phyloP scores from a whole-genome alignment of 2,888 invertebrate species.

The Andrena camellia region DNA sequence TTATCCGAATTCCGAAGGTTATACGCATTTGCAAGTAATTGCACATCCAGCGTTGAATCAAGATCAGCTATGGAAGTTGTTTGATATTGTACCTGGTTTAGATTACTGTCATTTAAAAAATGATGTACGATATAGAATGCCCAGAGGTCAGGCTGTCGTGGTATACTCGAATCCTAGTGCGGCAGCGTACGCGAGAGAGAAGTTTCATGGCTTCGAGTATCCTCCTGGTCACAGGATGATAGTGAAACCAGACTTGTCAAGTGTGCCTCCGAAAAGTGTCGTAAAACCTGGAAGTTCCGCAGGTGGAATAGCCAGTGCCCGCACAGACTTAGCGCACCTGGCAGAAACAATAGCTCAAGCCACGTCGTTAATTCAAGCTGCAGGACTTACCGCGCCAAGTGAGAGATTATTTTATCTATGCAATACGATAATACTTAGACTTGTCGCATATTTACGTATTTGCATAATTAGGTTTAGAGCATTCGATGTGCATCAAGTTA shows the following conservation, averaged over 20 bases:
- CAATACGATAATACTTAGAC: conserved; percentile 6
- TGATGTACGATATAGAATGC: conserved; percentile 86
- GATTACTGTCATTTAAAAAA: conserved; percentile 88
- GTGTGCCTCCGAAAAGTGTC: conserved; percentile 77
- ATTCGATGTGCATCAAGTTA: conserved; percentile 86
- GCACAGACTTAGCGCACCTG: conserved; percentile 89
- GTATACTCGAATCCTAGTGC: conserved; percentile 90
- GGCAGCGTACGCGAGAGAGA: conserved; percentile 92
- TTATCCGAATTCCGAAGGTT: conserved; percentile 85
- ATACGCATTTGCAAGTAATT: conserved; percentile 90
- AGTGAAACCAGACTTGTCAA: conserved; percentile 88
- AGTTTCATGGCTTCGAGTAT: conserved; percentile 96
- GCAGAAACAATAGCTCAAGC: conserved; percentile 93
- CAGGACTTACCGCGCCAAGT: conserved; percentile 85
- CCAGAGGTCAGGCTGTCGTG: conserved; percentile 88
- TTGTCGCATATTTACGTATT: conserved; percentile 23
- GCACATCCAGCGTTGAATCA: conserved; percentile 90
- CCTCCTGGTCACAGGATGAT: conserved; percentile 94
- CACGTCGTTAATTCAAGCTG: conserved; percentile 90
- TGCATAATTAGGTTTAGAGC: conserved; percentile 63
- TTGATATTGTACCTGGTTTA: conserved; percentile 93
- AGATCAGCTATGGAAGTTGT: conserved; percentile 92
- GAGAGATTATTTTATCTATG: conserved; percentile 54
- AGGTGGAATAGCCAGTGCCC: conserved; percentile 77
- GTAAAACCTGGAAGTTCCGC: conserved; percentile 79